These are phyloP conservation scores for Oligia latruncula DNA, from an alignment of 2,888 invertebrate species.

Conservation along the genomic window DNA sequence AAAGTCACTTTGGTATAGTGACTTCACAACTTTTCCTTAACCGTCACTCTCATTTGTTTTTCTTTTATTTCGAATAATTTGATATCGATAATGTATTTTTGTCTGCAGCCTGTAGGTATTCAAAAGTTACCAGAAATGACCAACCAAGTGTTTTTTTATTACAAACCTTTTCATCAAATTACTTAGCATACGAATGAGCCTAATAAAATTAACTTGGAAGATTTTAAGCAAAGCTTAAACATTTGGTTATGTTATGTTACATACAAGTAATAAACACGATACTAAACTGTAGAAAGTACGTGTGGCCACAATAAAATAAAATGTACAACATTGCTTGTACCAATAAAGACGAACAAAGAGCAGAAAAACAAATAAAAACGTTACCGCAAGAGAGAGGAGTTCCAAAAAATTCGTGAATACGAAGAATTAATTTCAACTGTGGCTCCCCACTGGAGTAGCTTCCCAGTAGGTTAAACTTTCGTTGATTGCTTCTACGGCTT, in stretches of 20 bases:
- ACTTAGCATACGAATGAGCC: slow-evolving; percentile 7
- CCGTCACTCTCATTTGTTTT: background rate
- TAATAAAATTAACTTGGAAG: slow-evolving; percentile 3
- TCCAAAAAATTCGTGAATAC: slow-evolving; percentile 48
- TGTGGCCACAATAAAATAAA: background rate
- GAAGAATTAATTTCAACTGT: slow-evolving; percentile 65
- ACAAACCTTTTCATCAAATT: slow-evolving; percentile 14
- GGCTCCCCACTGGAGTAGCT: slow-evolving; percentile 52
- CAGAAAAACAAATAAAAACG: slow-evolving; percentile 12
- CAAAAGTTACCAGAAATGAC: slow-evolving; percentile 1
- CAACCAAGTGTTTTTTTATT: background rate
- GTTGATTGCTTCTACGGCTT: slow-evolving; percentile 53
- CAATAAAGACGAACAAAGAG: background rate
- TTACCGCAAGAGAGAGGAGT: slow-evolving; percentile 23
- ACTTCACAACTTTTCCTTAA: background rate
- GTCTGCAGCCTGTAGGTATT: background rate
- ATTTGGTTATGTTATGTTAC: background rate
- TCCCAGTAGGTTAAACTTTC: slow-evolving; percentile 60
- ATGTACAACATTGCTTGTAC: background rate
- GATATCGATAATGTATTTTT: background rate
- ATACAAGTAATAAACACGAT: background rate
- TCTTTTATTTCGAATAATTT: background rate
- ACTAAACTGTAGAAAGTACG: background rate
- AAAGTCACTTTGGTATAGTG: background rate
- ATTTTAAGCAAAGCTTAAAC: background rate